A percentile compares a stretch with the other conserved stretches of the same genome.
Evolutionary conservation across 2,113 vertebrate genomes (phyloP).

Genomic region (Erythrocercus mccallii): DNA sequence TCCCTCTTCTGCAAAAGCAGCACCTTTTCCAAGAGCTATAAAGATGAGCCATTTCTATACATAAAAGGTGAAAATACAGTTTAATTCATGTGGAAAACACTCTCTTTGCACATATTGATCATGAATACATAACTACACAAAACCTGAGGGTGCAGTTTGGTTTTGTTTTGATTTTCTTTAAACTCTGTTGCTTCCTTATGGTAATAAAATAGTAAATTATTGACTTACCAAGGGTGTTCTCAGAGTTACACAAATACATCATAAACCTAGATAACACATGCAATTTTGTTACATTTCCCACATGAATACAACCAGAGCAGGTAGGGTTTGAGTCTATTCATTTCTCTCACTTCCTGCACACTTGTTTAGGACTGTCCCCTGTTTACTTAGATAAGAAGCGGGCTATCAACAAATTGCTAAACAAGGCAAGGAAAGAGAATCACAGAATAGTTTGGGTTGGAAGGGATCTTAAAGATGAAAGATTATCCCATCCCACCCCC

Average conservation of each 20-base stretch:
- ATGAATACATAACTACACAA: not conserved
- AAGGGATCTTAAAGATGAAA: not conserved
- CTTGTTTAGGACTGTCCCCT: not conserved
- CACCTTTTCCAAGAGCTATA: not conserved
- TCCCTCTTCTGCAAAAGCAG: not conserved
- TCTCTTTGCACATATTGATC: not conserved
- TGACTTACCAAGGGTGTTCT: not conserved
- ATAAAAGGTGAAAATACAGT: not conserved
- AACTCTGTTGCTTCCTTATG: not conserved
- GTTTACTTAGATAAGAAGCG: not conserved
- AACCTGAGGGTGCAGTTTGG: not conserved
- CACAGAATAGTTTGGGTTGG: not conserved
- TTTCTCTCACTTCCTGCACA: not conserved
- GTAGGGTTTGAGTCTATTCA: not conserved
- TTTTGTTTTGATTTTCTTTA: not conserved
- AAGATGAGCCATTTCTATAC: not conserved
- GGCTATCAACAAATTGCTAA: not conserved
- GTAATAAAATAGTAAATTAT: slow-evolving; percentile 4
- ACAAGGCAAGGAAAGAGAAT: not conserved
- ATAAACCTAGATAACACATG: not conserved
- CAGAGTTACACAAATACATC: not conserved
- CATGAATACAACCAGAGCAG: not conserved
- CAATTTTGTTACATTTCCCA: not conserved
- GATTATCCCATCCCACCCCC: not conserved
- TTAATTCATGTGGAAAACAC: not conserved